Base-by-base conservation (phyloP, 2,888 invertebrate genomes). In the Tachina grossa region DNA sequence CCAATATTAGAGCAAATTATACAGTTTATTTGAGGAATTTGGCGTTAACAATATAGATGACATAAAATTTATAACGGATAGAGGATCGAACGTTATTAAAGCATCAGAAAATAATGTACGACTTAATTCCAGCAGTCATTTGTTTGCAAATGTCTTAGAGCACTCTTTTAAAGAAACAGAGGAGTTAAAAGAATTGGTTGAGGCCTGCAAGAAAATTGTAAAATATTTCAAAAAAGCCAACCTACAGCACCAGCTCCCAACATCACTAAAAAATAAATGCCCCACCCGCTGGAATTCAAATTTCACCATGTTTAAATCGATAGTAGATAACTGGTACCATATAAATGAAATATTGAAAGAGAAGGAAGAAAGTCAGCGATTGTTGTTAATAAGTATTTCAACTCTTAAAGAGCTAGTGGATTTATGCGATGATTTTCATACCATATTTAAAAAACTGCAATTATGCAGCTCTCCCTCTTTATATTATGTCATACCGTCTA, bases 1-100 rank as follows among this genome's bases (percentile, higher is more conserved):
- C 66, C 8, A 78, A 84, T 47, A 86, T 86, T 75, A 43, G 74
- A 31, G 19, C 22, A 85, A 85, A 47, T 51, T 83, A 10, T 74
- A 75, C 31, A 77, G n/a, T 43, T 59, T 77, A 13, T 86, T 85
- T 75, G 16, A 13, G 53, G 82, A 87, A 51, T 87, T 84, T 69
- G 81, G 61, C 43, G 65, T 87, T 6, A n/a, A 79, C 51, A 76
- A 85, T 74, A 59, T 78, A 2, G 79, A 80, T 19, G 59, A 31
- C 41, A 85, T 87, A 31, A 31, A 4, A 31, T 31, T 31, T 31
- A 31, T 31, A 19, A 84, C 51, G 76, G 83, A 83, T n/a, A n/a
- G n/a, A n/a, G n/a, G n/a, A n/a, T n/a, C n/a, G n/a, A n/a, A n/a
- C n/a, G n/a, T n/a, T n/a, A n/a, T n/a, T n/a, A n/a, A n/a, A n/a